phyloP scores from a whole-genome alignment of 1,140 invertebrate species.

The Papilio polytes region DNA sequence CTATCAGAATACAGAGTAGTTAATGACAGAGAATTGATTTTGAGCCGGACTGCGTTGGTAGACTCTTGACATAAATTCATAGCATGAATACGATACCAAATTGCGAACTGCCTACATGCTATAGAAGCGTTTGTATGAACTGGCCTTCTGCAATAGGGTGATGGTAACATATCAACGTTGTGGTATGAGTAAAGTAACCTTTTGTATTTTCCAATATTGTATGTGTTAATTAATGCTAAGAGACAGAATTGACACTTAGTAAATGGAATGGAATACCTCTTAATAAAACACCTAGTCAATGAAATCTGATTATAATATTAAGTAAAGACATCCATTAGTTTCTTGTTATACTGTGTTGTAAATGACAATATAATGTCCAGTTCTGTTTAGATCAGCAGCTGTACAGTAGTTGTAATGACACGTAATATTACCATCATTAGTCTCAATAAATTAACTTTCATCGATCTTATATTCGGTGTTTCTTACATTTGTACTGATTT shows the following conservation, averaged over 20 bases:
- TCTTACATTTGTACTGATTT: neutral
- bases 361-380: conserved; percentile 8
- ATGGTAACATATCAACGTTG: neutral
- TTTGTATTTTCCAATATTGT: neutral
- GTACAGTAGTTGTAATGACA: neutral
- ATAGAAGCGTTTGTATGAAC: neutral
- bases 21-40: neutral
- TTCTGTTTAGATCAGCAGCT: neutral
- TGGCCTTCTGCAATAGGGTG: neutral
- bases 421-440: neutral
- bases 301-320: neutral
- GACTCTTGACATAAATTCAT: neutral
- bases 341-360: neutral
- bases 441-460: neutral
- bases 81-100: neutral
- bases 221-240: neutral
- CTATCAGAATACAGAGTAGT: neutral
- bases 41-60: neutral
- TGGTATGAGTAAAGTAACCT: neutral
- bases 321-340: neutral
- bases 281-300: neutral
- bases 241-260: neutral
- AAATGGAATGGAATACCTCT: neutral
- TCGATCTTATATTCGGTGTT: neutral
- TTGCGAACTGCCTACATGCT: neutral